phyloP scores from a whole-genome alignment of 2,113 vertebrate species.

The Megaptera novaeangliae region DNA sequence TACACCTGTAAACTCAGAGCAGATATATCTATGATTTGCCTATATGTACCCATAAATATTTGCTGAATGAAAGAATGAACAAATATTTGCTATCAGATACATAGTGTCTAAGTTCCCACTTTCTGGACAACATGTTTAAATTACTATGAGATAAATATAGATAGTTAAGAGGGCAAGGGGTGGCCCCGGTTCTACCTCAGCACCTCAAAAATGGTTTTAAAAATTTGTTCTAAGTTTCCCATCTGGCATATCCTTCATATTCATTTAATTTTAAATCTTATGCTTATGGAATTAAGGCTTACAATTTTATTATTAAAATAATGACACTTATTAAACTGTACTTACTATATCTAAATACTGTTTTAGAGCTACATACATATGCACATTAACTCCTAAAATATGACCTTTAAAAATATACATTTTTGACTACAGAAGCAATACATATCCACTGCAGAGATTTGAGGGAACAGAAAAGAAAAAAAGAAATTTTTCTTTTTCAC shows the following conservation, averaged over 20 bases:
- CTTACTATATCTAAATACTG: background rate
- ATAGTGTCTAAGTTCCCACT: background rate
- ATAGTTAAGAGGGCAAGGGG: background rate
- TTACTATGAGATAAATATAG: background rate
- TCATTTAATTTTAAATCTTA: slow-evolving; percentile 4
- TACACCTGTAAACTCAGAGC: background rate
- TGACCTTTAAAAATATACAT: background rate
- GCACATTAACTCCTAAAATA: background rate
- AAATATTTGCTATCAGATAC: background rate
- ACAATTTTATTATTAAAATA: background rate
- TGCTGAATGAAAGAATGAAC: slow-evolving; percentile 6
- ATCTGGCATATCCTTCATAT: background rate
- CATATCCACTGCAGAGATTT: background rate
- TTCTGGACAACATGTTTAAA: background rate
- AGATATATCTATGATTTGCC: background rate
- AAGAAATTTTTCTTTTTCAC: background rate
- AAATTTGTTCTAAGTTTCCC: background rate
- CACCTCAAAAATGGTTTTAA: background rate
- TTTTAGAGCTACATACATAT: background rate
- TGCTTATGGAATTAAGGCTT: background rate
- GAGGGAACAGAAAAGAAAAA: background rate
- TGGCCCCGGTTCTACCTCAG: background rate
- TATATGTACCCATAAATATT: background rate
- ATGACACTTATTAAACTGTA: background rate
- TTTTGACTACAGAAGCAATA: background rate